Evolutionary conservation across 2,888 invertebrate genomes (phyloP).

Genomic region (Ferdinandea cuprea): DNA sequence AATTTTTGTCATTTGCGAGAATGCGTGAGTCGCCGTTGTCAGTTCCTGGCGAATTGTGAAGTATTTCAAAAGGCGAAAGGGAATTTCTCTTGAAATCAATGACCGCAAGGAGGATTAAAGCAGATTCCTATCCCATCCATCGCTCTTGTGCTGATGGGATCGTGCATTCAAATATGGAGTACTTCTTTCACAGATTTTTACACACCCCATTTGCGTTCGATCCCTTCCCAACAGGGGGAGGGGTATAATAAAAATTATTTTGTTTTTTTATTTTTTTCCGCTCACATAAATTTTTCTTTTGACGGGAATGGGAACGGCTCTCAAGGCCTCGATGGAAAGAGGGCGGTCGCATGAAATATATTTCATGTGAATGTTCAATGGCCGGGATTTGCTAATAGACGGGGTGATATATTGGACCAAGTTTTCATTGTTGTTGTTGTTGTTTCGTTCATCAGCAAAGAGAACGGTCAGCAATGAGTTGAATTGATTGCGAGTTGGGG

Average conservation of each 20-base stretch:
- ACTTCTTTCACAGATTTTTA: constrained; percentile 21
- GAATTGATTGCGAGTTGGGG: neutral
- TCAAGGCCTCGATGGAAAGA: constrained; percentile 18
- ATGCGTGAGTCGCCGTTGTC: constrained; percentile 34
- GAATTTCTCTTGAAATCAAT: constrained; percentile 41
- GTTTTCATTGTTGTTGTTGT: neutral
- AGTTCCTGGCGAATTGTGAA: constrained; percentile 34
- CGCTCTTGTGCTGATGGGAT: neutral
- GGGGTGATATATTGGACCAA: constrained; percentile 43
- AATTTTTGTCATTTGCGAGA: constrained; percentile 53
- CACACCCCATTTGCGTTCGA: constrained; percentile 25
- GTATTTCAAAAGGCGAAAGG: constrained; percentile 3
- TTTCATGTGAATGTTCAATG: constrained; percentile 33
- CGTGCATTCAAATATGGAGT: constrained; percentile 44
- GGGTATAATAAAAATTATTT: constrained; percentile 42
- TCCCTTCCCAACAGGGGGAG: constrained; percentile 42
- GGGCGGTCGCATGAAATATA: constrained; percentile 32
- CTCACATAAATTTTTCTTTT: constrained; percentile 8
- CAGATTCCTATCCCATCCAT: constrained; percentile 39
- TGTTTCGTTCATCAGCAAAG: neutral
- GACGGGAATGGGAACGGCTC: neutral
- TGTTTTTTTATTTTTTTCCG: constrained; percentile 45
- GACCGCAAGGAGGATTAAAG: constrained; percentile 57
- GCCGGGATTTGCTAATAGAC: constrained; percentile 46
- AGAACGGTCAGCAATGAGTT: constrained; percentile 25